These are phyloP conservation scores for Apoda limacodes DNA, from an alignment of 2,888 invertebrate species.

Conservation along the genomic window DNA sequence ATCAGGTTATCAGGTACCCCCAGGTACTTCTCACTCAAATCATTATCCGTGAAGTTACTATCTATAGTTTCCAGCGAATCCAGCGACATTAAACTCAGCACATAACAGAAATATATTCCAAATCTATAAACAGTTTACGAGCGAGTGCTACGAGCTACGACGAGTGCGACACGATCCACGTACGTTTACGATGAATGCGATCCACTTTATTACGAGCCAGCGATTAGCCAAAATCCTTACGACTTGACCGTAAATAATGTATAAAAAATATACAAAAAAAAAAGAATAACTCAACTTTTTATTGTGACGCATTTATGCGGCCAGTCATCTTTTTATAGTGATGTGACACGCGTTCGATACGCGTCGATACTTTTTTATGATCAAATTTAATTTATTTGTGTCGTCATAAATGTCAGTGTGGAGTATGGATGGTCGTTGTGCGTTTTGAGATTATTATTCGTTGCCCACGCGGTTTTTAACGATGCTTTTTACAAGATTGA, in stretches of 20 bases:
- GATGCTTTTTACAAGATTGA: slow-evolving; percentile 45
- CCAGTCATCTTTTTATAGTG: slow-evolving; percentile 44
- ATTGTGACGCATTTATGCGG: slow-evolving; percentile 46
- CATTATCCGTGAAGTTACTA: too few relatives aligned
- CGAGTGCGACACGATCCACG: slow-evolving; percentile 23
- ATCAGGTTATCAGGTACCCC: too few relatives aligned
- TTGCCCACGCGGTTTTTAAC: slow-evolving; percentile 51
- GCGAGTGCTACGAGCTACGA: too few relatives aligned
- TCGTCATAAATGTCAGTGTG: slow-evolving; percentile 55
- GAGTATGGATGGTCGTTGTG: slow-evolving; percentile 37
- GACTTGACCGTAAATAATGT: slow-evolving; percentile 47
- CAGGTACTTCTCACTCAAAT: too few relatives aligned
- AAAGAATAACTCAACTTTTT: slow-evolving; percentile 45
- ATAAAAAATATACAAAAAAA: slow-evolving; percentile 36
- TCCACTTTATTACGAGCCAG: slow-evolving; percentile 32
- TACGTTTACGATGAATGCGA: slow-evolving; percentile 33
- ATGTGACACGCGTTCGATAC: slow-evolving; percentile 52
- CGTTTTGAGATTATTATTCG: slow-evolving; percentile 49
- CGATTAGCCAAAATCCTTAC: slow-evolving; percentile 53
- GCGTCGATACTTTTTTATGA: slow-evolving; percentile 54
- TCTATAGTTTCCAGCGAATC: too few relatives aligned
- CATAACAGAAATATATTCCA: slow-evolving; percentile 30
- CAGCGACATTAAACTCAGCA: slow-evolving; percentile 27
- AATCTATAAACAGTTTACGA: slow-evolving; percentile 48
- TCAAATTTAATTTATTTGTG: slow-evolving; percentile 58